phyloP scores from a whole-genome alignment of 2,113 vertebrate genomes.

The Steatornis caripensis region DNA sequence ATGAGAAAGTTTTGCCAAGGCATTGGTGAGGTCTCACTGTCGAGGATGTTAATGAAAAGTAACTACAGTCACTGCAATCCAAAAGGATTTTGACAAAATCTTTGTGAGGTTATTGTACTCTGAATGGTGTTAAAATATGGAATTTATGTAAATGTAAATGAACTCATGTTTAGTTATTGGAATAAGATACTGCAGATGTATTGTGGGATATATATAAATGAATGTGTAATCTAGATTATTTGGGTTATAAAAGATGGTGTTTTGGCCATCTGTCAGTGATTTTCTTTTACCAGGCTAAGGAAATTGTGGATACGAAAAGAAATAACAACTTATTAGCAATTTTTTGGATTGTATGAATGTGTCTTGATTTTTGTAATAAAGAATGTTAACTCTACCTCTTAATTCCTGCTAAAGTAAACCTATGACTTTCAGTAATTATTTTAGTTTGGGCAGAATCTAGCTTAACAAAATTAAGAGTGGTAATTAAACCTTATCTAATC shows the following conservation, averaged over 20 bases:
- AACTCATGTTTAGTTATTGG: slow-evolving; percentile 3
- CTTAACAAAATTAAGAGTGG: neutral
- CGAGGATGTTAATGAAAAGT: neutral
- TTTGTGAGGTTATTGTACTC: slow-evolving; percentile 12
- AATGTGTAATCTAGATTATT: slow-evolving; percentile 31
- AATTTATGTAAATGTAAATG: slow-evolving; percentile 32
- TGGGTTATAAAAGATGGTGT: neutral
- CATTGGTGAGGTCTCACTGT: neutral
- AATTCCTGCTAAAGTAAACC: slow-evolving; percentile 12
- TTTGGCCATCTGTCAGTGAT: neutral
- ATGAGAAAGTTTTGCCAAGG: neutral
- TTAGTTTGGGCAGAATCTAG: neutral
- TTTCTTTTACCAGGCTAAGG: neutral
- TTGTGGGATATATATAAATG: slow-evolving; percentile 6
- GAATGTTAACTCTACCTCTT: slow-evolving; percentile 28
- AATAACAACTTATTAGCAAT: slow-evolving; percentile 5
- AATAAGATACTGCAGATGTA: neutral
- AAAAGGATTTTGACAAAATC: neutral
- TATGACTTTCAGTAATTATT: neutral
- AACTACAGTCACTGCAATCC: neutral
- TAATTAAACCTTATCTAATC: neutral
- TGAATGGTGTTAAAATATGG: neutral
- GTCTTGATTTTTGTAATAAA: slow-evolving; percentile 60
- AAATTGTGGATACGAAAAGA: neutral
- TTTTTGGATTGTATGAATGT: slow-evolving; percentile 45